Percentiles rank a stretch among this genome's conserved stretches.
Evolutionary conservation across 2,797 vertebrate genomes (phyloP).

Genomic region (Hemitrygon akajei): DNA sequence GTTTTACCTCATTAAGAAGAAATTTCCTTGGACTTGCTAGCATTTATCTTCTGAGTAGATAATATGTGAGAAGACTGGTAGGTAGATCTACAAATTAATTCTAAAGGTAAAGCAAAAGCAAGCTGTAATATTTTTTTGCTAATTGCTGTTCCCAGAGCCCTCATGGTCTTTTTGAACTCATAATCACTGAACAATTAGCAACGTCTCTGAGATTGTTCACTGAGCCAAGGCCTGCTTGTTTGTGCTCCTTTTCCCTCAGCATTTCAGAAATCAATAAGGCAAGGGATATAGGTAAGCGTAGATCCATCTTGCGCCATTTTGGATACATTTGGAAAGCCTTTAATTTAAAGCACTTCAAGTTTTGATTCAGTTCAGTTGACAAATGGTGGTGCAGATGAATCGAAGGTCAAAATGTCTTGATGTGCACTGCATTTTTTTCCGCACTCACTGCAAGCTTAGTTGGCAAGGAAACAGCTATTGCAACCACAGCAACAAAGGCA

Average conservation of each 20-base stretch:
- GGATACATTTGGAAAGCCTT: not conserved
- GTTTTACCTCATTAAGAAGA: not conserved
- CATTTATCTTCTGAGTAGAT: not conserved
- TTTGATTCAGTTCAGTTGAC: slow-evolving; percentile 2
- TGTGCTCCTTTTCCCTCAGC: not conserved
- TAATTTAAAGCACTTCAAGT: not conserved
- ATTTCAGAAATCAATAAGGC: not conserved
- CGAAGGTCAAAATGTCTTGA: not conserved
- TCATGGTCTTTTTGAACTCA: not conserved
- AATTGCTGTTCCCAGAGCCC: not conserved
- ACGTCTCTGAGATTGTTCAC: not conserved
- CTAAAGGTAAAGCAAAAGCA: not conserved
- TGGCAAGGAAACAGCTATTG: not conserved
- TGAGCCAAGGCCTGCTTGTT: not conserved
- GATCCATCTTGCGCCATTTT: not conserved
- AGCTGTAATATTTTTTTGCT: not conserved
- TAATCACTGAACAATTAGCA: not conserved
- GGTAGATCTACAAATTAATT: not conserved
- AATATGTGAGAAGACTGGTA: not conserved
- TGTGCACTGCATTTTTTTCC: not conserved
- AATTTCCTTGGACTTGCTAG: not conserved
- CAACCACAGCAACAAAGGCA: not conserved
- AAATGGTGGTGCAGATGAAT: not conserved
- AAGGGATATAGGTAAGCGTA: not conserved
- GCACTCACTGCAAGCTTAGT: not conserved